Percentiles rank a stretch among this genome's conserved stretches.
Conservation (phyloP, 2,888 invertebrate genomes). For the Pharmacophagus antenor region DNA sequence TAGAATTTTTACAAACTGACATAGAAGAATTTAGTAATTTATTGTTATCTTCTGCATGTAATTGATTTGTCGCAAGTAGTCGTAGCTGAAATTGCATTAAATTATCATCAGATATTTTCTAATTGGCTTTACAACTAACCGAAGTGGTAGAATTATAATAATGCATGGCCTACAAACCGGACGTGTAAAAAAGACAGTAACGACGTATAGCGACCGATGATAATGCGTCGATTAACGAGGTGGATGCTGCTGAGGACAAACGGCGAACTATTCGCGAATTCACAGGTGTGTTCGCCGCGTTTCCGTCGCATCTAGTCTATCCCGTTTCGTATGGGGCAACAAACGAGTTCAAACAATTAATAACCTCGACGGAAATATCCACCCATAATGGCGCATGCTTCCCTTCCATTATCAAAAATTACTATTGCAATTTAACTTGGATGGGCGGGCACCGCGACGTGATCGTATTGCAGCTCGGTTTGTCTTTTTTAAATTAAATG, state of each 20-base stretch:
- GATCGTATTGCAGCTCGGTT: slow-evolving; percentile 59
- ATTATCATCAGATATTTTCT: slow-evolving; percentile 19
- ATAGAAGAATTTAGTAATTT: background rate
- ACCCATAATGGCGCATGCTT: slow-evolving; percentile 64
- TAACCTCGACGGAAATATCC: slow-evolving; percentile 67
- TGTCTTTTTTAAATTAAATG: slow-evolving; percentile 76
- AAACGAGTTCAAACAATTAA: slow-evolving; percentile 64
- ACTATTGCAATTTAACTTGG: slow-evolving; percentile 71
- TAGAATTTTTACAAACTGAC: too few species aligned
- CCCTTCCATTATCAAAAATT: slow-evolving; percentile 73
- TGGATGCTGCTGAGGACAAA: slow-evolving; percentile 49
- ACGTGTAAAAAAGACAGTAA: slow-evolving; percentile 67
- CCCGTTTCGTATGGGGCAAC: slow-evolving; percentile 48
- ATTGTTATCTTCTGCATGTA: background rate
- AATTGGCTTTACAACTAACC: slow-evolving; percentile 31
- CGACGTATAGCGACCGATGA: slow-evolving; percentile 60
- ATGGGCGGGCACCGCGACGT: slow-evolving; percentile 59
- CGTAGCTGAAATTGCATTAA: slow-evolving; percentile 7
- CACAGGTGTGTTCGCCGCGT: slow-evolving; percentile 56
- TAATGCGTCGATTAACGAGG: slow-evolving; percentile 59
- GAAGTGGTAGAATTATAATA: slow-evolving; percentile 20
- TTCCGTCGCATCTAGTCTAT: slow-evolving; percentile 60
- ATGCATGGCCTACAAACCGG: slow-evolving; percentile 26
- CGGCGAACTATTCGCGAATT: slow-evolving; percentile 60
- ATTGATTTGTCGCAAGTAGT: background rate